A percentile compares a stretch with the other conserved stretches of the same genome.
phyloP scores from a whole-genome alignment of 2,113 vertebrate genomes.

The Hoplias malabaricus region DNA sequence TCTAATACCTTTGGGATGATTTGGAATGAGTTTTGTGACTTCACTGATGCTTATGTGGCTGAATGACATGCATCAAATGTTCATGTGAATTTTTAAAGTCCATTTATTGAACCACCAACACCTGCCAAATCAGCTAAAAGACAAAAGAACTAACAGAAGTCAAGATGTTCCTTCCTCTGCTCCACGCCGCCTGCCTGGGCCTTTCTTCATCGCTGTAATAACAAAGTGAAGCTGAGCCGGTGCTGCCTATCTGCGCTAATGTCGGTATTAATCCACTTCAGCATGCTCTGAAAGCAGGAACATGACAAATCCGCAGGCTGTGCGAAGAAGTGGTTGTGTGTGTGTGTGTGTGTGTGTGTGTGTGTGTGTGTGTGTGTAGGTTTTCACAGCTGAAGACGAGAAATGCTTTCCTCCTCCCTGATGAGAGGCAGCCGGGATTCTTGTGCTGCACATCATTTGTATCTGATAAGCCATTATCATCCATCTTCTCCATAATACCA shows the following conservation, averaged over 20 bases:
- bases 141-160: not conserved
- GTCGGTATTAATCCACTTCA: slow-evolving; percentile 35
- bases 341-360: not conserved
- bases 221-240: not conserved
- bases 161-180: not conserved
- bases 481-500: slow-evolving; percentile 42
- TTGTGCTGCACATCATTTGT: slow-evolving; percentile 26
- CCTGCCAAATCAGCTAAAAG: not conserved
- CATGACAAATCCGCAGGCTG: slow-evolving; percentile 25
- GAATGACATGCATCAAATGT: too few relatives aligned
- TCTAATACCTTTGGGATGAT: too few relatives aligned
- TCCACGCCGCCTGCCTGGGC: not conserved
- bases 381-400: slow-evolving; percentile 20
- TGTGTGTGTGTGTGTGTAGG: not conserved
- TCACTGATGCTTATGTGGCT: too few relatives aligned
- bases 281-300: slow-evolving; percentile 39
- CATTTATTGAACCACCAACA: too few relatives aligned
- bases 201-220: not conserved
- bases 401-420: slow-evolving; percentile 13
- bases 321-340: not conserved
- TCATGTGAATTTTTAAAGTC: too few relatives aligned
- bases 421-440: slow-evolving; percentile 6
- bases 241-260: slow-evolving; percentile 13
- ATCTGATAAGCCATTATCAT: slow-evolving; percentile 42
- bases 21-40: too few relatives aligned